Evolutionary conservation across 2,888 invertebrate species (phyloP).

Genomic region (Antitype chi): DNA sequence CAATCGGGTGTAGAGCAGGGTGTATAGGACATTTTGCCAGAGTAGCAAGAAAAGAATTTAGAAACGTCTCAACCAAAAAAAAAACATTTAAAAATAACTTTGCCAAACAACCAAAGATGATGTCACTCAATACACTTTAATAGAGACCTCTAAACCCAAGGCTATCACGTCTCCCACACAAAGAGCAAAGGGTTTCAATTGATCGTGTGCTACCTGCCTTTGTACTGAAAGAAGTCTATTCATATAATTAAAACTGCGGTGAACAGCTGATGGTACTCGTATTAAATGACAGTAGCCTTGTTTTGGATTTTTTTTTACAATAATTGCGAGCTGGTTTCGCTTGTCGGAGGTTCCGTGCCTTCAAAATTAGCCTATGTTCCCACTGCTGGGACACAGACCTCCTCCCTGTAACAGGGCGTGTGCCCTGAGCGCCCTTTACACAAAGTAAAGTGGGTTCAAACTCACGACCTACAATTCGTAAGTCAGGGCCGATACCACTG

Average conservation of each 20-base stretch:
- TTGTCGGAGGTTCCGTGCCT: neutral
- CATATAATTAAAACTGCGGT: slow-evolving; percentile 41
- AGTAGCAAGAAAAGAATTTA: too few relatives aligned
- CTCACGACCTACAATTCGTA: too few relatives aligned
- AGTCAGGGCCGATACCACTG: too few relatives aligned
- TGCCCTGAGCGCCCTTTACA: too few relatives aligned
- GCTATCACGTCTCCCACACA: slow-evolving; percentile 14
- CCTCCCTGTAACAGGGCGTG: too few relatives aligned
- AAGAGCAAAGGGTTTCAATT: slow-evolving; percentile 53
- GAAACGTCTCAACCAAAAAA: too few relatives aligned
- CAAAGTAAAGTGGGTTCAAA: too few relatives aligned
- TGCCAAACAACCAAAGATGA: neutral
- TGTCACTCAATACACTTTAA: slow-evolving; percentile 37
- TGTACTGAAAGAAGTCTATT: slow-evolving; percentile 10
- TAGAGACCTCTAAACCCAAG: slow-evolving; percentile 23
- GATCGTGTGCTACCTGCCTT: slow-evolving; percentile 46
- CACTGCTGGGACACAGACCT: too few relatives aligned
- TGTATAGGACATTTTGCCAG: too few relatives aligned
- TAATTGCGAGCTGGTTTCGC: neutral
- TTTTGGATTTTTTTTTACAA: slow-evolving; percentile 4
- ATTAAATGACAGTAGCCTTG: slow-evolving; percentile 59
- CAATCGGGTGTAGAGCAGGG: too few relatives aligned
- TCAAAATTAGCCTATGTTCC: too few relatives aligned
- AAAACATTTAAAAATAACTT: slow-evolving; percentile 5
- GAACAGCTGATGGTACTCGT: slow-evolving; percentile 50